These are phyloP conservation scores for Cataglyphis cursor DNA, from an alignment of 2,888 invertebrate genomes.

Conservation along the genomic window DNA sequence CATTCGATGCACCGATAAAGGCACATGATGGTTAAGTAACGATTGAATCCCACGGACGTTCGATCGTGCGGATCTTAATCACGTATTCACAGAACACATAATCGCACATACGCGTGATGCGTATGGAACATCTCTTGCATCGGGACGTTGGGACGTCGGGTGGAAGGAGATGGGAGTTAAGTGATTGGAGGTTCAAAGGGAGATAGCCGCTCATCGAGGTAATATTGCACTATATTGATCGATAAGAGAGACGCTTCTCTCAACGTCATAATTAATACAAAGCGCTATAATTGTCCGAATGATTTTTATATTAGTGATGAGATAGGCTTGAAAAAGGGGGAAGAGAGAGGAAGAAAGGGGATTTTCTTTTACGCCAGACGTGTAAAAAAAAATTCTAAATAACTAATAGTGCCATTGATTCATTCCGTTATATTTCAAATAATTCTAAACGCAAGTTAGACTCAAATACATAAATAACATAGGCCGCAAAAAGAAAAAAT, in stretches of 20 bases:
- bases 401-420: neutral
- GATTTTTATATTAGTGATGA: constrained; percentile 38
- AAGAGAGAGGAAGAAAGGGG: neutral
- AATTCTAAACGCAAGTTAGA: neutral
- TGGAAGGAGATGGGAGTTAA: constrained; percentile 48
- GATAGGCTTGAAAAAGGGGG: neutral
- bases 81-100: constrained; percentile 51
- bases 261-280: constrained; percentile 64
- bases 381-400: neutral
- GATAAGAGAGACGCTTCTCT: constrained; percentile 62
- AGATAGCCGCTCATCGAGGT: constrained; percentile 74
- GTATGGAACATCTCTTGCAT: constrained; percentile 15
- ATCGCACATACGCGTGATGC: constrained; percentile 51
- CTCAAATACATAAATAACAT: too few relatives aligned
- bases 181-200: constrained; percentile 72
- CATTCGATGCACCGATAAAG: constrained; percentile 16
- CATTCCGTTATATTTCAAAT: neutral
- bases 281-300: constrained; percentile 71
- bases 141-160: constrained; percentile 15
- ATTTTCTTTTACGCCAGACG: neutral
- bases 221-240: constrained; percentile 75
- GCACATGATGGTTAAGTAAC: constrained; percentile 34
- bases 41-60: constrained; percentile 44
- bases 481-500: too few relatives aligned
- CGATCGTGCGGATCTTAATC: constrained; percentile 63